A percentile compares a stretch with the other conserved stretches of the same genome.
Evolutionary conservation across 2,113 vertebrate species (phyloP).

Genomic region (Myotis brandtii): DNA sequence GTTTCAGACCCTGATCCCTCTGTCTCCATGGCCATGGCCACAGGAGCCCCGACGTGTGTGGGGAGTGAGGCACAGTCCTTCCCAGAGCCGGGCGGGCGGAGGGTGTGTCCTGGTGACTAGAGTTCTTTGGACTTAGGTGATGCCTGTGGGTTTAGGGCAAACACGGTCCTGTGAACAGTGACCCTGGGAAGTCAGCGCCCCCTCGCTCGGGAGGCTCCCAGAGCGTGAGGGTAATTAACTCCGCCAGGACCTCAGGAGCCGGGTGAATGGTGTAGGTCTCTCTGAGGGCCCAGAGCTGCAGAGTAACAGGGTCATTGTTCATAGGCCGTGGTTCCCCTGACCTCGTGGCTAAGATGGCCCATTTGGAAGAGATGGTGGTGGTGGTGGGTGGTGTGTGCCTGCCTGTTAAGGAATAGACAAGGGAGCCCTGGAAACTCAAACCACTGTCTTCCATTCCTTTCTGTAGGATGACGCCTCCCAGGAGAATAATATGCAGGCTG

Average conservation of each 20-base stretch:
- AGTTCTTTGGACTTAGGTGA: neutral
- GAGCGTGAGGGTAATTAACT: neutral
- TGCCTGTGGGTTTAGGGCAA: neutral
- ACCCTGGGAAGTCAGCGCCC: no score
- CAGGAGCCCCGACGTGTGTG: fast-evolving
- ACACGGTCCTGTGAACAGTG: fast-evolving
- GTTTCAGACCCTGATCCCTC: neutral
- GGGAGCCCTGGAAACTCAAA: fast-evolving
- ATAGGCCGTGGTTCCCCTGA: neutral
- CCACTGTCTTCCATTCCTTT: neutral
- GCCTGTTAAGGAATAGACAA: neutral
- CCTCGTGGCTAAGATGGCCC: neutral
- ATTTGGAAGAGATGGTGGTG: fast-evolving
- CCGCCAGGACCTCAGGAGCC: neutral
- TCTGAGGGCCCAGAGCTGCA: neutral
- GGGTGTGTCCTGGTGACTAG: fast-evolving
- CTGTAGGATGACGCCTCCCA: constrained; percentile 91
- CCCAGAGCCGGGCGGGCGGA: fast-evolving
- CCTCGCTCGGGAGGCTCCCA: neutral
- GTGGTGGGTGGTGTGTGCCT: neutral
- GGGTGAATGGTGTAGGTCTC: fast-evolving
- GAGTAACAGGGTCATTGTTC: fast-evolving
- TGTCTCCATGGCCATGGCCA: neutral
- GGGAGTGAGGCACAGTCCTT: fast-evolving
- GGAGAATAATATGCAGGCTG: constrained; percentile 96